A percentile compares a stretch with the other conserved stretches of the same genome.
Evolutionary conservation across 2,113 vertebrate species (phyloP).

Genomic region (Campylorhamphus procurvoides): DNA sequence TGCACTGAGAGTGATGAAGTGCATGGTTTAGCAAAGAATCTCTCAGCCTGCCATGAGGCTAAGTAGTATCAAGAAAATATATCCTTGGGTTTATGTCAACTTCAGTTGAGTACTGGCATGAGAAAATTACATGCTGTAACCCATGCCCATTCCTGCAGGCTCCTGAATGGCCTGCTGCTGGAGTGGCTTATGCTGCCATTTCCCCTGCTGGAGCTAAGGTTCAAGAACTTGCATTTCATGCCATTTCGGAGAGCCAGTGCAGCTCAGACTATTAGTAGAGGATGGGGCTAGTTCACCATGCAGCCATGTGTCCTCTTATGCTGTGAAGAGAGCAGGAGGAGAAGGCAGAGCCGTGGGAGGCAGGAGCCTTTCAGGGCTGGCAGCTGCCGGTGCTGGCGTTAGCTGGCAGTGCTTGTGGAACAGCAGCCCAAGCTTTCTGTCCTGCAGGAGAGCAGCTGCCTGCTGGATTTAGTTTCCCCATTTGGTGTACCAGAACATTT

Average conservation of each 20-base stretch:
- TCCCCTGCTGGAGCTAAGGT: background rate
- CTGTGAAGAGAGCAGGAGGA: background rate
- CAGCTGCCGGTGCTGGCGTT: rapidly evolving
- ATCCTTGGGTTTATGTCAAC: background rate
- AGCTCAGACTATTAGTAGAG: background rate
- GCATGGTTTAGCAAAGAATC: background rate
- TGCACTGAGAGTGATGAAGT: background rate
- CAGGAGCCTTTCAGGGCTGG: background rate
- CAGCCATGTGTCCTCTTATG: rapidly evolving
- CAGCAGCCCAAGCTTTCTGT: background rate
- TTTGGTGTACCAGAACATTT: background rate
- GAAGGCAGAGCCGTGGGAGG: background rate
- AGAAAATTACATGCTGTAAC: background rate
- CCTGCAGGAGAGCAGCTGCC: background rate
- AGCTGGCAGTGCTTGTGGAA: background rate
- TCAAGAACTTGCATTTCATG: background rate
- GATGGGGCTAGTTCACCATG: background rate
- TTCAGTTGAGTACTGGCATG: background rate
- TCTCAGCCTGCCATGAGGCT: background rate
- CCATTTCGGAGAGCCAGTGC: background rate
- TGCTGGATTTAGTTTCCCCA: background rate
- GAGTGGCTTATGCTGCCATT: background rate
- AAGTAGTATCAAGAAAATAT: background rate
- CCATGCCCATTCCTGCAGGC: rapidly evolving
- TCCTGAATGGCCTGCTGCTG: background rate